Conservation (phyloP, 35 echinoderm and acorn worm genomes). For the Chiridota heheva region DNA sequence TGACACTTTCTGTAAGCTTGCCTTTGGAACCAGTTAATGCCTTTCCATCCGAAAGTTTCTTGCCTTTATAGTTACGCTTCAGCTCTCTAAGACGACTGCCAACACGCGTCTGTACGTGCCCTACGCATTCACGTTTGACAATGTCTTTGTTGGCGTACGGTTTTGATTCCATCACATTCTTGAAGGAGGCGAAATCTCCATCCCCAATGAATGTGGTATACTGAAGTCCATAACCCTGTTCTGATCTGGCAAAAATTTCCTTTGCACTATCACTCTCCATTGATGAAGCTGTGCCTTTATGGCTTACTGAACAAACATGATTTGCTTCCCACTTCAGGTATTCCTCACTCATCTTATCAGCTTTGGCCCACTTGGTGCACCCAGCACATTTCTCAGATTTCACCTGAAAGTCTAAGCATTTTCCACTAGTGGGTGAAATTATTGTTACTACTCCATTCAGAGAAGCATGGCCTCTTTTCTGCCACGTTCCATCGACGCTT, state of each 20-base stretch:
- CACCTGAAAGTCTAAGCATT: slow-evolving; percentile 20
- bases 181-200: slow-evolving; percentile 35
- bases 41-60: background rate
- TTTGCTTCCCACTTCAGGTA: slow-evolving; percentile 19
- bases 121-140: slow-evolving; percentile 21
- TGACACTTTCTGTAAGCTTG: too few species aligned
- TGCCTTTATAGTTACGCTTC: background rate
- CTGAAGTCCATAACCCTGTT: slow-evolving; percentile 13
- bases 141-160: slow-evolving; percentile 1
- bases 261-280: background rate
- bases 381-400: slow-evolving; percentile 30
- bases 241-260: slow-evolving; percentile 11
- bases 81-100: background rate
- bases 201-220: slow-evolving; percentile 31
- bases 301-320: background rate
- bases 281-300: background rate
- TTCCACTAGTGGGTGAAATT: slow-evolving; percentile 10
- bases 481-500: slow-evolving; percentile 8
- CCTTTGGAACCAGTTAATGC: too few species aligned
- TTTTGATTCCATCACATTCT: slow-evolving; percentile 7
- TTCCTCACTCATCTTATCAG: slow-evolving; percentile 17
- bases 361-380: background rate
- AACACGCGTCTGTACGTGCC: slow-evolving; percentile 5
- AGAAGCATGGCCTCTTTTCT: slow-evolving; percentile 23
- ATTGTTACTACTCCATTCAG: slow-evolving; percentile 35